Evolutionary conservation across 2,888 invertebrate species (phyloP), one percentile per base, ranked within the genome.

Genomic region (Xanthostigma xanthostigma): DNA sequence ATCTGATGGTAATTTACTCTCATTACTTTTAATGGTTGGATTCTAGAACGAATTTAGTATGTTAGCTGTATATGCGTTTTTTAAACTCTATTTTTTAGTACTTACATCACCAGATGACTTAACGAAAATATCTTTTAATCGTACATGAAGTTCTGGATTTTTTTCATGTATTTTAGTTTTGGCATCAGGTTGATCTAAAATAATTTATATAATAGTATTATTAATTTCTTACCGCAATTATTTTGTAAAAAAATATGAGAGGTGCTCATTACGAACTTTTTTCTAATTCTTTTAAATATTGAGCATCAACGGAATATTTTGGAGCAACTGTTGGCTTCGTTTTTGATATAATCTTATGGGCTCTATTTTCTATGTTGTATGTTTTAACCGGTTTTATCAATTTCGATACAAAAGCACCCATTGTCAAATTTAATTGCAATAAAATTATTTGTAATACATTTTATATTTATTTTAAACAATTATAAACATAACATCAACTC

Each of bases 291-390:
- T 74, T 70, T 40, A 76, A 54, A 53, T 78, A 78, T 2, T 27
- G 5, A 27, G 73, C 66, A 27, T 77, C 71, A 63, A 27, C 27
- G 6, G 27, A 27, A 27, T 78, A 76, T 59, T 67, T 74, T 0
- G 89, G 89, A n/a, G 90, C 87, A 34, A 79, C 74, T 36, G 67
- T 67, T 13, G 74, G 71, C 51, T 64, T 66, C 41, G 79, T 77
- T 60, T 72, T 72, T 0, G 78, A 74, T 54, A 90, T 75, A 14
- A 80, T 65, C 57, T 78, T 79, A 57, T 81, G 79, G 33, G 85
- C 86, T 53, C 89, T 76, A 64, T 75, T 81, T 62, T 86, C 88
- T 2, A 84, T 73, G 65, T 89, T 88, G 57, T 79, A 84, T 33
- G 79, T 75, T 61, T 76, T 77, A 12, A 74, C 53, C 13, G 82